Base-by-base conservation (phyloP, 1,140 invertebrate species). In the Leguminivora glycinivorella region DNA sequence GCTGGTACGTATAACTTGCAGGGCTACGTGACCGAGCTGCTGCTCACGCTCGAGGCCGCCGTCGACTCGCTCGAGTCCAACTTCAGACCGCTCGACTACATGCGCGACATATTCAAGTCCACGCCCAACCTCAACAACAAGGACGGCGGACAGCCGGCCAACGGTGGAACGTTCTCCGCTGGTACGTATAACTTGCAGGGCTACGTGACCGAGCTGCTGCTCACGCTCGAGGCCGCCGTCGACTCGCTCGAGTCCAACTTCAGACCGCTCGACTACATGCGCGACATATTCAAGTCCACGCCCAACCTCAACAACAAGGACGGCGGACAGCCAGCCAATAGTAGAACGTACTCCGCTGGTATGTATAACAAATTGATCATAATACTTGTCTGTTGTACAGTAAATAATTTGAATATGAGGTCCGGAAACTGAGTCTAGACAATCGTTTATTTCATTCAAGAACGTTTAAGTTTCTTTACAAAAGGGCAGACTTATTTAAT, bases 171-270 rank as follows among this genome's bases (percentile, higher is more conserved):
- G 0, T 92, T 89, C 63, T 88, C 89, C 43, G 92, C 93, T 69
- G 92, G 89, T 85, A 70, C 79, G 74, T 74, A 38, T n/a, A n/a
- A 99, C 85, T 99, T 99, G 97, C 99, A 99, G 81, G 95, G 96
- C 56, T 99, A 99, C 89, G 99, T 99, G 0, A 99, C 98, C 0
- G 98, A 99, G 87, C 91, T 99, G 4, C 94, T 99, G 70, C 92
- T 99, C 3, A 99, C 98, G 0, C 89, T 99, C 0, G 98, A 99
- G 92, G 96, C 98, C 0, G 97, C 98, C 6, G 98, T 99, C 0
- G 98, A 99, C 84, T 97, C 97, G 2, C 85, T 97, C 2, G 96
- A 97, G 80, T 96, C 96, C 0, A 96, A 97, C 84, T 96, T 96
- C 81, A 92, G 96, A 19, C 96, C 97, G 0, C 87, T 97, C 2